Evolutionary conservation across 1,140 invertebrate genomes (phyloP), one percentile per base, ranked within the genome.

Genomic region (Monochamus saltuarius): DNA sequence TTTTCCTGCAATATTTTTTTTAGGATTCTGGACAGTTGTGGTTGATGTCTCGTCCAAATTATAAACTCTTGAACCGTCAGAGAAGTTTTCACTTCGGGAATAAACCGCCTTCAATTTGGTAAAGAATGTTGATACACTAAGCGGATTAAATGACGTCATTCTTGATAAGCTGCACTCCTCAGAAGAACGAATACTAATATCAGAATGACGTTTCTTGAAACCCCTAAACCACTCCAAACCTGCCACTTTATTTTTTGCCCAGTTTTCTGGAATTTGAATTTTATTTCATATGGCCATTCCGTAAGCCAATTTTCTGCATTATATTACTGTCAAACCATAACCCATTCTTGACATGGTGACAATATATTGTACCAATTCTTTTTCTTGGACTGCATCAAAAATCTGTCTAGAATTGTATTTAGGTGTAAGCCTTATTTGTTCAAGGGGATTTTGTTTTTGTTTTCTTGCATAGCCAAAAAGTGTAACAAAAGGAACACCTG

Each of bases 21-120:
- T 43, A 13, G n/a, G n/a, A n/a, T n/a, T n/a, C 56, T 38, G 11
- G n/a, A n/a, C n/a, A 11, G 78, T 80, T 35, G 76, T 75, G 36
- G 79, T 60, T 14, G 78, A 79, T 6, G 77, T 81, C 65, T 82
- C 80, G 68, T 82, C 79, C 34, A 1, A 13, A 50, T 50, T 50
- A 10, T 29, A n/a, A 53, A 59, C 35, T 19, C 56, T 22, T 43
- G 40, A 43, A 43, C 40, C 7, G 13, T 43, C 1, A 43, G 40
- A 43, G 16, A 43, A 10, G 13, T 43, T 11, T 43, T 43, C 40
- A 43, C 13, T 43, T 43, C 16, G 13, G 7, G 40, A 43, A 43
- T 43, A 43, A 43, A 43, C 40, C 7, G 40, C 16, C 13, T 43
- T 13, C 7, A 43, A 0, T 16, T 43, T 43, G 13, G 1, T 13